Base-by-base conservation (phyloP, 2,888 invertebrate species). In the Melanostoma scalare region DNA sequence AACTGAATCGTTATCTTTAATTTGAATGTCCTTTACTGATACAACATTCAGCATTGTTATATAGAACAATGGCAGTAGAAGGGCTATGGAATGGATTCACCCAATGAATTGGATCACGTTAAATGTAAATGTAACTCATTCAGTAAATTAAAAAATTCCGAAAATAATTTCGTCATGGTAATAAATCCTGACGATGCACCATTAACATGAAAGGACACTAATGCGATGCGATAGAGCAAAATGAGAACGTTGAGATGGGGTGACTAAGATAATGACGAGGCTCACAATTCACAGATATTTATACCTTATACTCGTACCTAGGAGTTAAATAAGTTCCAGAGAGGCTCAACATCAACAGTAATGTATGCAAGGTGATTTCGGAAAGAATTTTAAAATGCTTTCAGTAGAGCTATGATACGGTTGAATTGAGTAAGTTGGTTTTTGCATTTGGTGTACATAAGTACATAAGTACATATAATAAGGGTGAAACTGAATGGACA, bases 51-150 rank as follows among this genome's bases (percentile, higher is more conserved):
- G 48, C 50, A 63, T 63, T 50, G 63, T 63, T 2, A 48, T 63
- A 50, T 38, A 61, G 61, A 50, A 50, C 63, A 63, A 63, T 6
- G 10, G 38, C 63, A 50, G 3, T 42, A 20, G 40, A 9, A 42
- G 5, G 44, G n/a, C 36, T 31, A 6, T 46, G 46, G 40, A 61
- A 63, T 10, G 53, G 48, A 52, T 31, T 50, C 61, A 67, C 65
- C 55, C 79, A 84, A 79, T 79, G 79, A 75, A 73, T 75, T 79
- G 84, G 79, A 79, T 84, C 75, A 52, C 74, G 69, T 84, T 74
- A 79, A 84, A 85, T 85, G 85, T 80, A 80, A 85, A 80, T 85
- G 85, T 80, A 68, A 75, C 85, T 68, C 85, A 79, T 79, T 85
- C 52, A 63, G 85, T 80, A 80, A 76, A 85, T 80, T 80, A 73